Percentiles rank a stretch among this genome's conserved stretches.
phyloP scores from a whole-genome alignment of 2,797 vertebrate species.

The Momotus momota region DNA sequence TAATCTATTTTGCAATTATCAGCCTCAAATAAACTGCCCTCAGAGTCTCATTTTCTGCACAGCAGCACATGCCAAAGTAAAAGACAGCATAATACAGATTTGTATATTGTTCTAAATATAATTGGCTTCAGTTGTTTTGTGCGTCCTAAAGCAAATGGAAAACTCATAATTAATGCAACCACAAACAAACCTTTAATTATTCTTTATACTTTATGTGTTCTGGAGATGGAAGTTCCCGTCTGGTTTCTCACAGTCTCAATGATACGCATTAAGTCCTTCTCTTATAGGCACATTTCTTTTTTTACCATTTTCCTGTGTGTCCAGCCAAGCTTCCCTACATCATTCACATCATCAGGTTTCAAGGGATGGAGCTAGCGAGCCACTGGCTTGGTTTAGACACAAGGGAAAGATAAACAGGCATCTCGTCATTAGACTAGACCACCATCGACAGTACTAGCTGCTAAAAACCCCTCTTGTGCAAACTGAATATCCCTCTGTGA shows the following conservation, averaged over 20 bases:
- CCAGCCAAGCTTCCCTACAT: background rate
- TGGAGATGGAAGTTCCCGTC: background rate
- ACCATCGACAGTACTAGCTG: background rate
- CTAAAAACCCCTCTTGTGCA: background rate
- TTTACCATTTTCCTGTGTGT: fast-evolving
- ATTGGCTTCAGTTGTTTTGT: background rate
- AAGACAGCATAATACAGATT: background rate
- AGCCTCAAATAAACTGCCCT: background rate
- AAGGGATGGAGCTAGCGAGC: slow-evolving; percentile 34
- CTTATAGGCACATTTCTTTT: background rate
- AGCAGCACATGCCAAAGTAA: background rate
- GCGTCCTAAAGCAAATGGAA: background rate
- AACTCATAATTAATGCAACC: background rate
- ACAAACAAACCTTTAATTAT: background rate
- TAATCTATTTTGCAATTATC: background rate
- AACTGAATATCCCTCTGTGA: background rate
- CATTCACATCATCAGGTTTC: background rate
- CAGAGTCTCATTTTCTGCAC: background rate
- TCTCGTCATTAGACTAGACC: background rate
- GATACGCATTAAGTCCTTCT: background rate
- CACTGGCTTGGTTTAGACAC: background rate
- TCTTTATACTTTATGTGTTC: background rate
- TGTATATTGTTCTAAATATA: background rate
- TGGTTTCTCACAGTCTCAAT: background rate
- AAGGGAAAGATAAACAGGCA: background rate